Conservation (phyloP, 2,888 invertebrate genomes). For the Drosophila basisetae region DNA sequence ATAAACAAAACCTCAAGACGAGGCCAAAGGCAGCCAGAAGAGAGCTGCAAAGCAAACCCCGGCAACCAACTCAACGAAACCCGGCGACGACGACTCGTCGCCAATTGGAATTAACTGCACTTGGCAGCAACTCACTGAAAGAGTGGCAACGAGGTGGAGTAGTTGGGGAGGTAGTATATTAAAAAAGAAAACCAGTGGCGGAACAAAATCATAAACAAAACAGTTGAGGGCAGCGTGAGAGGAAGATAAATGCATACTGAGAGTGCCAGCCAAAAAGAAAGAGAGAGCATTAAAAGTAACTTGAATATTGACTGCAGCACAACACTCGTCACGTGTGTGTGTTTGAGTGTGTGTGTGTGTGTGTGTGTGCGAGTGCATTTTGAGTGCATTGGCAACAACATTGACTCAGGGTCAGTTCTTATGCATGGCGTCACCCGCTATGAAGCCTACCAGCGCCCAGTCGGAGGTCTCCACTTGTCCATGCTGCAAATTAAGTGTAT, state of each 20-base stretch:
- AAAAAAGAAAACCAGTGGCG: constrained; percentile 47
- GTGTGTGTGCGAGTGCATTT: constrained; percentile 25
- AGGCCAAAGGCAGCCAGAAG: constrained; percentile 41
- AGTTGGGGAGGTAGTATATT: constrained; percentile 4
- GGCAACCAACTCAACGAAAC: constrained; percentile 7
- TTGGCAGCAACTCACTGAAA: constrained; percentile 47
- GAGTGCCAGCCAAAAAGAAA: constrained; percentile 1
- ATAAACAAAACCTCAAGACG: constrained; percentile 66
- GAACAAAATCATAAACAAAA: constrained; percentile 76
- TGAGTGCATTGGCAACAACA: constrained; percentile 46
- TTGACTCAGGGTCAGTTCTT: constrained; percentile 61
- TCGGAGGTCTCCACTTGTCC: constrained; percentile 61
- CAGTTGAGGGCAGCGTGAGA: constrained; percentile 35
- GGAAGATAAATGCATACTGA: neutral
- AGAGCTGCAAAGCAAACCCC: neutral
- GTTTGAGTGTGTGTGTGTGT: neutral
- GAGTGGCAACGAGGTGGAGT: neutral
- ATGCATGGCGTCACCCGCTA: constrained; percentile 61
- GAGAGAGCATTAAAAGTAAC: constrained; percentile 24
- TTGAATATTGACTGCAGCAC: constrained; percentile 24
- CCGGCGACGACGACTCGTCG: constrained; percentile 67
- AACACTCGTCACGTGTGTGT: constrained; percentile 6
- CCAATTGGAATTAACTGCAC: constrained; percentile 81
- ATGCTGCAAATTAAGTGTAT: constrained; percentile 61
- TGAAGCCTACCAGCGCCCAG: constrained; percentile 50